phyloP scores from a whole-genome alignment of 2,113 vertebrate species.

The Syngnathus typhle region DNA sequence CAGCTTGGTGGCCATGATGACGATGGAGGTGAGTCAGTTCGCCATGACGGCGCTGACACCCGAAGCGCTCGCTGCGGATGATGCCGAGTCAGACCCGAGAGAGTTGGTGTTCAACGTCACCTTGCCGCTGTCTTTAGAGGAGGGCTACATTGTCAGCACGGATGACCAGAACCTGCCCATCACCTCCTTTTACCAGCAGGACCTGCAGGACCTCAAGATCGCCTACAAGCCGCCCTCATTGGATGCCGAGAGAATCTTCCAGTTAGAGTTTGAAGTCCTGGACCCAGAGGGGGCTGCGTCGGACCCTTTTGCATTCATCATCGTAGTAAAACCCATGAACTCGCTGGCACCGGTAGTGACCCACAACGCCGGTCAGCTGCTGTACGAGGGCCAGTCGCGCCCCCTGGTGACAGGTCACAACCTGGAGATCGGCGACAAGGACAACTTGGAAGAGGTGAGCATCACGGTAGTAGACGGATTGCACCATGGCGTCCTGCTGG shows the following conservation, averaged over 20 bases:
- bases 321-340: constrained; percentile 95
- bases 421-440: constrained; percentile 86
- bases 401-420: constrained; percentile 78
- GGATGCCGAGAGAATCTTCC: constrained; percentile 87
- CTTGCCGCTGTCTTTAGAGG: constrained; percentile 78
- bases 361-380: constrained; percentile 84
- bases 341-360: constrained; percentile 85
- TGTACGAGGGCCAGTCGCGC: constrained; percentile 90
- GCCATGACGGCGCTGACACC: constrained; percentile 88
- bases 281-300: constrained; percentile 87
- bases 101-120: constrained; percentile 90
- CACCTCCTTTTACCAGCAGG: constrained; percentile 85
- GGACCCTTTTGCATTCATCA: constrained; percentile 88
- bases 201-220: constrained; percentile 82
- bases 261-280: constrained; percentile 85
- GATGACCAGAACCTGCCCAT: constrained; percentile 89
- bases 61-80: constrained; percentile 88
- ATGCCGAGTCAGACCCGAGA: constrained; percentile 77
- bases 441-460: constrained; percentile 78
- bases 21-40: constrained; percentile 96
- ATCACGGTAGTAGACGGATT: constrained; percentile 84
- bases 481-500: constrained; percentile 78
- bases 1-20: constrained; percentile 92
- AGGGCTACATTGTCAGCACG: constrained; percentile 89
- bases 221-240: constrained; percentile 84